A percentile compares a stretch with the other conserved stretches of the same genome.
Conservation (phyloP, 2,888 invertebrate genomes). For the Chironomus tentans region DNA sequence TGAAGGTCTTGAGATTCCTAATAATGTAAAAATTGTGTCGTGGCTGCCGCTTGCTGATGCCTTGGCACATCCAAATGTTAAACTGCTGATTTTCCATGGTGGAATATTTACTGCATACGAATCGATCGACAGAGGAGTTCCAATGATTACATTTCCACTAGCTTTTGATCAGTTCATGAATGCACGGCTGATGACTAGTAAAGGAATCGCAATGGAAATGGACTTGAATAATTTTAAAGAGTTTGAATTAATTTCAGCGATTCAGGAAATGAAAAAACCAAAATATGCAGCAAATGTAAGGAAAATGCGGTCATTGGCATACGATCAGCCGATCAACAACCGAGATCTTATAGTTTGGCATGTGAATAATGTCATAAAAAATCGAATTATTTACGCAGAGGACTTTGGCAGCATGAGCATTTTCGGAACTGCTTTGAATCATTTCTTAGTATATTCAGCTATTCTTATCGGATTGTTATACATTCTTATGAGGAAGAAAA, state of each 20-base stretch:
- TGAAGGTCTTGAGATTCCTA: constrained; percentile 31
- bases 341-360: not conserved
- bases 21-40: constrained; percentile 37
- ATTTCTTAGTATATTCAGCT: too few relatives aligned
- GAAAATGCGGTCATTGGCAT: not conserved
- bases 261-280: not conserved
- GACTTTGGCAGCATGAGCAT: too few relatives aligned
- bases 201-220: not conserved
- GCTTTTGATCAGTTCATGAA: not conserved
- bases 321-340: not conserved
- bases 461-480: too few relatives aligned
- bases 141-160: constrained; percentile 29
- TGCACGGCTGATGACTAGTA: not conserved
- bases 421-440: too few relatives aligned
- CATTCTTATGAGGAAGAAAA: too few relatives aligned
- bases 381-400: too few relatives aligned
- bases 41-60: constrained; percentile 39
- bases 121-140: constrained; percentile 40
- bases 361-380: not conserved
- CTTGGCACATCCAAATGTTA: constrained; percentile 41
- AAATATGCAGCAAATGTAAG: not conserved
- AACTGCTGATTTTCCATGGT: constrained; percentile 44
- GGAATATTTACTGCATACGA: constrained; percentile 44
- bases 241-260: not conserved
- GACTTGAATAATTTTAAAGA: not conserved